Base-by-base conservation (phyloP, 2,888 invertebrate genomes). In the Ferrisia virgata region DNA sequence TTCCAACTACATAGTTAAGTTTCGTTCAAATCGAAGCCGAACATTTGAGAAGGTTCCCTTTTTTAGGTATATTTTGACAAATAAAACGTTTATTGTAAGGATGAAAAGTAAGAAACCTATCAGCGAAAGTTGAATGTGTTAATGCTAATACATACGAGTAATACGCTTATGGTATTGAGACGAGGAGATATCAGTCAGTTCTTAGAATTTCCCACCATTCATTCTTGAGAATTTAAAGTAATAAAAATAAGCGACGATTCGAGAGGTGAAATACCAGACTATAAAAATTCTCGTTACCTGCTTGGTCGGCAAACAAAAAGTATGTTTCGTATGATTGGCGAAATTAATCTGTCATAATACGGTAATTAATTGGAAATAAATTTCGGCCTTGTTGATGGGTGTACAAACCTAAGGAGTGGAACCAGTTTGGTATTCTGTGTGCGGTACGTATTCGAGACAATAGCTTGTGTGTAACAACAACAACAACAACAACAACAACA, bases 301-400 rank as follows among this genome's bases (percentile, higher is more conserved):
- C 64, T 0, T 0, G 11, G 2, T 58, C 28, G 64, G 15, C 28
- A 11, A 9, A 25, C n/a, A 76, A 76, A 76, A 76, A 36, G 36
- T 76, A 76, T n/a, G 18, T 22, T 36, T 76, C 72, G 18, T 8
- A 76, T 76, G 33, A 76, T 76, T 36, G 72, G 31, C 72, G 72
- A 76, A 76, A 76, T 76, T 76, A 76, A 76, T 76, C 72, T 76
- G 72, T 76, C 72, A 76, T 76, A 76, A 76, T 76, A 76, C 33
- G 33, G 72, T 36, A 76, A 76, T 76, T 76, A 76, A 76, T 76
- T 76, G 72, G 72, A 76, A 76, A 76, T 76, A 76, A 76, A 36
- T 36, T 76, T 76, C 18, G 72, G 36, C 72, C 72, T 76, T 76
- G 72, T 36, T 76, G 72, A 15, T 76, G 15, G 3, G 69, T 28